Base-by-base conservation (phyloP, 2,113 vertebrate species). In the Vimba vimba region DNA sequence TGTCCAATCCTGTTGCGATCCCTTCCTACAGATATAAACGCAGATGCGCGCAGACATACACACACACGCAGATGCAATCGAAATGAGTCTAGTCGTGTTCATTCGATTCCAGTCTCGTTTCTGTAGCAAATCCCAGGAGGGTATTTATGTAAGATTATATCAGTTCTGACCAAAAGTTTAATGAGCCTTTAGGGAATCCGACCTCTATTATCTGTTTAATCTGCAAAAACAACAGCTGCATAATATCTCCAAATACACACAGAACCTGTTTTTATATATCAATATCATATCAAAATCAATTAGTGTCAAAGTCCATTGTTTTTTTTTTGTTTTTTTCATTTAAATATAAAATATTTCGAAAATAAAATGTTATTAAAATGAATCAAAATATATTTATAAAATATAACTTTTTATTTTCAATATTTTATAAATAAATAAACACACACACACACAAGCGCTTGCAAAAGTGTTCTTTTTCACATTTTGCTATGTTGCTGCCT, bases 71-170 rank as follows among this genome's bases (percentile, higher is more conserved):
- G 43, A 88, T 89, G 84, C 86, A 91, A 87, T 82, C 79, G 78
- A 73, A 87, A 82, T 64, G 43, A 85, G 83, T 80, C 60, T 85
- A 82, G 85, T 66, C 43, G 81, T 57, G 81, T 94, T 93, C 85
- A 87, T 76, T 80, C 87, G 77, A 82, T 82, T 87, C 86, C 80
- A 83, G 88, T 88, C 50, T 79, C 87, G 87, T 92, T 86, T 85
- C 60, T 81, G 64, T 66, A 84, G 79, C 88, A 66, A 73, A 88
- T 93, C 92, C 91, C 91, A 82, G 15, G 92, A 91, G 91, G 91
- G 86, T 87, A 88, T 93, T 93, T 94, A 92, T 91, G 91, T 90
- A 92, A 93, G 91, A 94, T 94, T 88, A 92, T 88, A 95, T 93
- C 86, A 91, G 89, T 89, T 91, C 89, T 91, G 90, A 92, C 92